phyloP scores from a whole-genome alignment of 2,888 invertebrate genomes.

The Caenorhabditis angaria region DNA sequence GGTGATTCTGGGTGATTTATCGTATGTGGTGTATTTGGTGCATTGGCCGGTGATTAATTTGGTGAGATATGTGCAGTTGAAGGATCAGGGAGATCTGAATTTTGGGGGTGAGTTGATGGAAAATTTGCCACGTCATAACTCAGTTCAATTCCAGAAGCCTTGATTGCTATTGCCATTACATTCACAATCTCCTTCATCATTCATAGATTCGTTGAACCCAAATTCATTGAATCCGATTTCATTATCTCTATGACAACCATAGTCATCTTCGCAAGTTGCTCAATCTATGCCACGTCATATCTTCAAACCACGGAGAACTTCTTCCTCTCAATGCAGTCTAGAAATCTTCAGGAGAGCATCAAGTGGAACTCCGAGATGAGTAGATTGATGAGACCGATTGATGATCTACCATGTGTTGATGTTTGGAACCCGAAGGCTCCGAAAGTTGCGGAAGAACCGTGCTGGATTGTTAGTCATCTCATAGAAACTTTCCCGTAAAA shows the following conservation, averaged over 20 bases:
- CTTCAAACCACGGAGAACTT: neutral
- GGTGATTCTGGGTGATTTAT: constrained; percentile 28
- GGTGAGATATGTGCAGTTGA: constrained; percentile 25
- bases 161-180: constrained; percentile 8
- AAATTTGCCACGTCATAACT: too few species aligned
- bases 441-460: neutral
- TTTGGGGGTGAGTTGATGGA: neutral
- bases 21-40: constrained; percentile 33
- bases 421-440: neutral
- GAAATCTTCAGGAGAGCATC: neutral
- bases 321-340: constrained; percentile 3
- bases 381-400: neutral
- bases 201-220: constrained; percentile 9
- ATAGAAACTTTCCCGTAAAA: neutral
- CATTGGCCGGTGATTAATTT: constrained; percentile 47
- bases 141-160: constrained; percentile 17
- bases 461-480: neutral
- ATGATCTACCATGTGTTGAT: neutral
- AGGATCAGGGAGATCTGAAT: constrained; percentile 10
- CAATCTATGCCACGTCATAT: constrained; percentile 5
- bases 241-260: neutral
- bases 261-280: constrained; percentile 3
- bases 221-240: constrained; percentile 14
- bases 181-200: constrained; percentile 8
- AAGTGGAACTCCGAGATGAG: neutral